Evolutionary conservation across 2,888 invertebrate genomes (phyloP).

Genomic region (Candidula unifasciata): DNA sequence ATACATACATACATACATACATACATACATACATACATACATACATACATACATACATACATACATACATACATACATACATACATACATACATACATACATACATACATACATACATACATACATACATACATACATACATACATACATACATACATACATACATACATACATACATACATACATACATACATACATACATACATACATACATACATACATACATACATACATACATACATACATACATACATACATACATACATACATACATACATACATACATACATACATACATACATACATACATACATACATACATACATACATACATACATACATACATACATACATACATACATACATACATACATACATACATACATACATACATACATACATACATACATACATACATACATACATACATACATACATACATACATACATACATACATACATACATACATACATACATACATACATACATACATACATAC

Average conservation of each 20-base stretch:
- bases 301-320: slow-evolving; percentile 21
- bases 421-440: slow-evolving; percentile 21
- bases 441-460: slow-evolving; percentile 33
- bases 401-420: slow-evolving; percentile 21
- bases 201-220: slow-evolving; percentile 21
- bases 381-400: slow-evolving; percentile 21
- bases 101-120: slow-evolving; percentile 21
- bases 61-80: slow-evolving; percentile 21
- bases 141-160: slow-evolving; percentile 21
- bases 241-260: slow-evolving; percentile 21
- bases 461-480: slow-evolving; percentile 29
- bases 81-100: slow-evolving; percentile 21
- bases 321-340: slow-evolving; percentile 21
- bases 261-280: slow-evolving; percentile 21
- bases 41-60: slow-evolving; percentile 21
- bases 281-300: slow-evolving; percentile 21
- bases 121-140: slow-evolving; percentile 21
- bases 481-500: slow-evolving; percentile 27
- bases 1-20: slow-evolving; percentile 21
- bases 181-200: slow-evolving; percentile 21
- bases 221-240: slow-evolving; percentile 21
- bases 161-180: slow-evolving; percentile 21
- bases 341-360: slow-evolving; percentile 21
- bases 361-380: slow-evolving; percentile 21
- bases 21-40: slow-evolving; percentile 21